Evolutionary conservation across 2,888 invertebrate species (phyloP), one percentile per base, ranked within the genome.

Genomic region (Abrostola triplasia): DNA sequence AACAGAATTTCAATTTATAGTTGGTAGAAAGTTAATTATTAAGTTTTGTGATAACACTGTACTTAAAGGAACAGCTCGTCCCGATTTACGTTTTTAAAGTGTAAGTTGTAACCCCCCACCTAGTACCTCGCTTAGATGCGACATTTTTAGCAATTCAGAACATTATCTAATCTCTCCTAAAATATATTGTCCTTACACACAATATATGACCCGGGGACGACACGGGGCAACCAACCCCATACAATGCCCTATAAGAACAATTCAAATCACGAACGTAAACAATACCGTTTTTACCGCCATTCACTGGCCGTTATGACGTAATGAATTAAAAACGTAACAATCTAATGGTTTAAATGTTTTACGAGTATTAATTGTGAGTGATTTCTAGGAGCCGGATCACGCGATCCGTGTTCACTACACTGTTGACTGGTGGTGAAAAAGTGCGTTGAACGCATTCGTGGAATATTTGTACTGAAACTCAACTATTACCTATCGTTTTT

Each of bases 261-360:
- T 89, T 90, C 88, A 87, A 89, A 92, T 91, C 89, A 88, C 85
- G 88, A 86, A 89, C 84, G 83, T 86, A 86, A 90, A 91, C 90
- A 90, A 90, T 90, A 88, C 76, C 85, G 85, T 86, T 92, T 89
- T 90, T 87, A 81, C 84, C 80, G 82, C 88, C 87, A 88, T 92
- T 92, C 88, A 87, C 73, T 80, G 80, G 47, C 83, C 83, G 88
- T 91, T 90, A 91, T 86, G 83, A 75, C 73, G 85, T 87, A 90
- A 91, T 91, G 89, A 91, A 91, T 92, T 89, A 86, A 87, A 91
- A 90, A 87, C 47, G 67, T 65, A 83, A 86, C 84, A 83, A 85
- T 83, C 81, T 84, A 79, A 86, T 82, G 79, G 81, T 80, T 84
- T 85, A 81, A 88, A 88, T 87, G 86, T 78, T 89, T 87, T 88